Base-by-base conservation (phyloP, 2,888 invertebrate genomes). In the Drosophila monieri region DNA sequence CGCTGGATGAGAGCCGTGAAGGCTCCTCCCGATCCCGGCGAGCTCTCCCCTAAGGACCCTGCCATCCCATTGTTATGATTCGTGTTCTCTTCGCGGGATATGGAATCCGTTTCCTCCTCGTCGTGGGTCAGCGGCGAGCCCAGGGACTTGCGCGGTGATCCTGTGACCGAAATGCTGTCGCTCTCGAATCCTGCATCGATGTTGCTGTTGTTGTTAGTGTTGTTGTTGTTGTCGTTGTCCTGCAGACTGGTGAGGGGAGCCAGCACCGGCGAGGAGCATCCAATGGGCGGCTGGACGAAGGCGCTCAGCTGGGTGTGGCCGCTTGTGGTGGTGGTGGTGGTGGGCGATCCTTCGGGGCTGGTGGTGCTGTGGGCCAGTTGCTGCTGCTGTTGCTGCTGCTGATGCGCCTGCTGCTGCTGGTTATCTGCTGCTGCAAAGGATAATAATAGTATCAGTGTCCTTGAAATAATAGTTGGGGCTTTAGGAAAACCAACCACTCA, bases 331-430 rank as follows among this genome's bases (percentile, higher is more conserved):
- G 89, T 85, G 32, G 89, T 85, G 6, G 90, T 87, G 10, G 89
- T 92, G 1, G 94, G 93, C 0, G 95, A 95, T 48, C 93, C 93
- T 79, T 94, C 94, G 0, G 95, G 95, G 73, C 95, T 95, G 21
- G 95, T 95, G 44, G 95, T 95, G 90, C 95, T 95, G 87, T 95
- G 95, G 35, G 95, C 94, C 15, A 88, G 76, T n/a, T n/a, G 62
- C 30, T 58, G 62, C n/a, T 59, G 44, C 21, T 8, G 55, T 39
- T 56, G 62, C n/a, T 59, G 44, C 18, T 8, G 43, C 21, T 46
- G 18, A 21, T 43, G 39, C 25, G 5, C 44, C 47, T 55, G 55
- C 8, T 49, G 35, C 25, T 6, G 57, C 15, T 55, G 55, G n/a
- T 59, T 43, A 6, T 65, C 43, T 56, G 66, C 32, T 46, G 57